Percentiles rank a stretch among this genome's conserved stretches.
These are phyloP conservation scores for Anthophora plumipes DNA, from an alignment of 2,888 invertebrate species.

Conservation along the genomic window DNA sequence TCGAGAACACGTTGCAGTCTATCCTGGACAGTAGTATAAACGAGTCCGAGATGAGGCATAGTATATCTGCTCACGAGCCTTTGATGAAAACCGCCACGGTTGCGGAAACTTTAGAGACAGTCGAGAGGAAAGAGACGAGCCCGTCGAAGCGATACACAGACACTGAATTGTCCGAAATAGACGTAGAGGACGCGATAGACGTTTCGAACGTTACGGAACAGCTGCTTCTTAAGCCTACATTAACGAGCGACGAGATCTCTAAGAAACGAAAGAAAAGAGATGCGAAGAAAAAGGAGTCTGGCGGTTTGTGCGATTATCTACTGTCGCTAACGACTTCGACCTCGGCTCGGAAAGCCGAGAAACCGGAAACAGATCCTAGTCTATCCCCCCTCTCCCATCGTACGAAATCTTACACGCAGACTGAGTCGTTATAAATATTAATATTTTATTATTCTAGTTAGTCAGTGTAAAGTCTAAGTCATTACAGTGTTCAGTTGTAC, in stretches of 20 bases:
- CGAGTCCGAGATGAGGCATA: slow-evolving; percentile 23
- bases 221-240: slow-evolving; percentile 36
- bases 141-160: background rate
- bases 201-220: slow-evolving; percentile 31
- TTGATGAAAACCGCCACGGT: background rate
- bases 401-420: slow-evolving; percentile 64
- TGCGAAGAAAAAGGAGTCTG: slow-evolving; percentile 52
- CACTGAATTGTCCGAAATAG: slow-evolving; percentile 14
- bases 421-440: slow-evolving; percentile 73
- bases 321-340: slow-evolving; percentile 71
- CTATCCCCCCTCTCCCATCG: slow-evolving; percentile 35
- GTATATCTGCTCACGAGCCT: background rate
- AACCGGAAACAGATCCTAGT: slow-evolving; percentile 52
- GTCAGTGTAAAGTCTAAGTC: slow-evolving; percentile 53
- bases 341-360: slow-evolving; percentile 43
- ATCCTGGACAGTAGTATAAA: slow-evolving; percentile 73
- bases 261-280: slow-evolving; percentile 24
- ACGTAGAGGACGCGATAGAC: slow-evolving; percentile 22
- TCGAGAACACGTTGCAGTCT: slow-evolving; percentile 74
- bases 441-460: slow-evolving; percentile 14
- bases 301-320: slow-evolving; percentile 78
- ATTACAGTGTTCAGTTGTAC: slow-evolving; percentile 53
- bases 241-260: background rate
- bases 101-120: background rate
- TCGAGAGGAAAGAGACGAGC: background rate